These are phyloP conservation scores for Latrodectus hesperus DNA, from an alignment of 2,888 invertebrate species.

Conservation along the genomic window DNA sequence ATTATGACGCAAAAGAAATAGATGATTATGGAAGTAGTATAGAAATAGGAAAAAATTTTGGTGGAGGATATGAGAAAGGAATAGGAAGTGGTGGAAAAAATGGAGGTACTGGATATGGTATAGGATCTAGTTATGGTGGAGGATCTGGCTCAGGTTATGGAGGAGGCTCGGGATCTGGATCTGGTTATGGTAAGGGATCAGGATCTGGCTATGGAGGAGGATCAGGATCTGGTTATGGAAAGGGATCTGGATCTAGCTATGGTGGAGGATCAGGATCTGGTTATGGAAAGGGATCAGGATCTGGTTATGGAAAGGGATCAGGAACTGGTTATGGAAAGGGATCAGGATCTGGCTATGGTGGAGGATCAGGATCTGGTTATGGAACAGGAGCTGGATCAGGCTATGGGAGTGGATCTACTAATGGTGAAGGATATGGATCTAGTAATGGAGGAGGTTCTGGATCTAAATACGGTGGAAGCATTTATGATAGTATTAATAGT, in stretches of 20 bases:
- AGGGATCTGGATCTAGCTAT: background rate
- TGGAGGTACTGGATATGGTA: background rate
- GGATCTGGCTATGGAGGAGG: background rate
- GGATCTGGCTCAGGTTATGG: conserved; percentile 6
- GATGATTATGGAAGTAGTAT: background rate
- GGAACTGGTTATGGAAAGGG: background rate
- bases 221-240: background rate
- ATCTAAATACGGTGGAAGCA: background rate
- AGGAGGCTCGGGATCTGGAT: background rate
- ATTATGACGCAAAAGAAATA: background rate
- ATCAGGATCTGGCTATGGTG: background rate
- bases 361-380: background rate
- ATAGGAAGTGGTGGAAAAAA: background rate
- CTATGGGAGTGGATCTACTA: background rate
- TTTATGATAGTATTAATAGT: background rate
- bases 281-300: background rate
- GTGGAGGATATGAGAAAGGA: background rate
- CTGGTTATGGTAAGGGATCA: background rate
- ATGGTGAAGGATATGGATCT: conserved; percentile 1
- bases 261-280: background rate
- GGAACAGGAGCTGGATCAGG: background rate
- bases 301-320: background rate
- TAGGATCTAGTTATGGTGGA: background rate
- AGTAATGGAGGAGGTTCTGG: background rate
- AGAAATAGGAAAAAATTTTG: background rate